Evolutionary conservation across 37 sponge, comb jelly and placozoan species (phyloP), one percentile per base, ranked within the genome.

Genomic region (Beroe forskalii): DNA sequence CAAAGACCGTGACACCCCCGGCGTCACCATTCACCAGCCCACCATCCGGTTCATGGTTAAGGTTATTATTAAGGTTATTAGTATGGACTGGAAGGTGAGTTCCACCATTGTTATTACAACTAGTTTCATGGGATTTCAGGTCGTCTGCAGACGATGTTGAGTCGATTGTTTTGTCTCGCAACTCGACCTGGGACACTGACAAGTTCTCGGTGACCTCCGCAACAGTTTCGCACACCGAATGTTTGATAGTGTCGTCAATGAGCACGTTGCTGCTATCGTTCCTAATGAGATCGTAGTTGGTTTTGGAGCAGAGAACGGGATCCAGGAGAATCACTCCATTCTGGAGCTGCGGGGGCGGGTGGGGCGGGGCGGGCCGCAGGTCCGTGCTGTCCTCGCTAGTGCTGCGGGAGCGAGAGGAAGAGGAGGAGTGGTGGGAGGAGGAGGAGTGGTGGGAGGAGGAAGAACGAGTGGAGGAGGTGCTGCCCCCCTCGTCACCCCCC

Each of bases 141-240:
- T n/a, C n/a, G n/a, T n/a, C n/a, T n/a, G n/a, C n/a, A n/a, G n/a
- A n/a, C n/a, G n/a, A n/a, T n/a, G n/a, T n/a, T 12, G 55, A 48
- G 55, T 48, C 55, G 6, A 12, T 17, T 6, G 55, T 48, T 35
- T 33, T 33, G 20, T 69, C 72, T 31, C 72, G 36, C 28, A 32
- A 17, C 32, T 27, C 38, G 33, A 69, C 39, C 20, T 69, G 33
- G 32, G 33, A 32, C 19, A 69, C 72, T 32, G 72, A 32, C 38
- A 69, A 17, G 48, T 80, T 80, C 27, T 80, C 86, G 3, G 86
- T 80, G 43, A 44, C 55, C 55, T 80, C 86, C 55, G 86, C 86
- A 22, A 80, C 55, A 44, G 86, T 80, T 36, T 69, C 72, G 38
- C 72, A 69, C 38, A 69, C 72, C 3, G 38, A 36, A 1, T 32